phyloP scores from a whole-genome alignment of 2,113 vertebrate genomes.

The Albula glossodonta region DNA sequence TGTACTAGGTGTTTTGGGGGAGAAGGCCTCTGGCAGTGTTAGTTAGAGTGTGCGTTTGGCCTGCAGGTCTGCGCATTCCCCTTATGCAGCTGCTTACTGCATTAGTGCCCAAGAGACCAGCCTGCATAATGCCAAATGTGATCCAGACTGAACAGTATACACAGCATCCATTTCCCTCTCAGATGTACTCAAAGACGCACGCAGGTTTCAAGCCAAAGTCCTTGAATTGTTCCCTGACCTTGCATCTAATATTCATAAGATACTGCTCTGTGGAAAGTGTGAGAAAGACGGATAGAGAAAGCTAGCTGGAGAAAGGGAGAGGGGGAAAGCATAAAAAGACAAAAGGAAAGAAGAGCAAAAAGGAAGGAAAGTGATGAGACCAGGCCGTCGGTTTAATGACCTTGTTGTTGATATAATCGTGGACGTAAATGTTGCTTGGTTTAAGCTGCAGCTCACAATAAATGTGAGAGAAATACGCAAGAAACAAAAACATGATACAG shows the following conservation, averaged over 20 bases:
- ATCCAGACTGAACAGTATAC: too few relatives aligned
- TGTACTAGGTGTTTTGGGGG: not conserved
- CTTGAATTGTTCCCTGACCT: not conserved
- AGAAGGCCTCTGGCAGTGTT: not conserved
- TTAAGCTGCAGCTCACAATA: not conserved
- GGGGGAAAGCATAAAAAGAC: too few relatives aligned
- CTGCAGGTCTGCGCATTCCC: not conserved
- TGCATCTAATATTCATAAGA: not conserved
- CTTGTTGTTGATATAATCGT: not conserved
- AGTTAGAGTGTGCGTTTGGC: not conserved
- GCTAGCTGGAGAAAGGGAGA: not conserved
- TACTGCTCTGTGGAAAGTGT: not conserved
- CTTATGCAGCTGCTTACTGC: not conserved
- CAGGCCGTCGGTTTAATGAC: slow-evolving; percentile 2
- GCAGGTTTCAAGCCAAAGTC: not conserved
- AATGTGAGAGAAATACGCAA: not conserved
- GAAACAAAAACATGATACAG: not conserved
- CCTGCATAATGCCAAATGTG: not conserved
- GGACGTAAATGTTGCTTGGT: slow-evolving; percentile 15
- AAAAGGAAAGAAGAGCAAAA: not conserved
- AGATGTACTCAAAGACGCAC: not conserved
- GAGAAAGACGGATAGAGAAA: not conserved
- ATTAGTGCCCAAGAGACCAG: not conserved
- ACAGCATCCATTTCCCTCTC: not conserved
- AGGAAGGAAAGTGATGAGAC: not conserved